Evolutionary conservation across 2,797 vertebrate genomes (phyloP).

Genomic region (Nyctalus aviator): DNA sequence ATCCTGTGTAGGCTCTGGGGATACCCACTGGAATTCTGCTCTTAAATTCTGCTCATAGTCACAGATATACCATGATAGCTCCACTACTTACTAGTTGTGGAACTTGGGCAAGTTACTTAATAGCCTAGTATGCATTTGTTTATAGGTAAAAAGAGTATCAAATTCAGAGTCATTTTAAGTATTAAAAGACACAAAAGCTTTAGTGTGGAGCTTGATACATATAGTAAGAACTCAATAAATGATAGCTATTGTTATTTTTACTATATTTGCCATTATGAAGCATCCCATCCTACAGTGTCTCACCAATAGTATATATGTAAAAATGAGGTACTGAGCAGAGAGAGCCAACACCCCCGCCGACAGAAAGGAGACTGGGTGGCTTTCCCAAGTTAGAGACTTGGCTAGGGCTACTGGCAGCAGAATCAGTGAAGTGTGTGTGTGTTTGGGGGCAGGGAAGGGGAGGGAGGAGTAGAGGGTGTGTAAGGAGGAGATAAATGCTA

Average conservation of each 20-base stretch:
- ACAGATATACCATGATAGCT: slow-evolving; percentile 18
- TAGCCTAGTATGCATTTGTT: not conserved
- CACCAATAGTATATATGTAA: not conserved
- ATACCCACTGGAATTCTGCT: slow-evolving; percentile 29
- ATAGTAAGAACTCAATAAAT: slow-evolving; percentile 3
- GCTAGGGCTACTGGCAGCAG: not conserved
- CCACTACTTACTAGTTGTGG: not conserved
- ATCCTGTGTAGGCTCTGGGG: not conserved
- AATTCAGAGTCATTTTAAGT: slow-evolving; percentile 47
- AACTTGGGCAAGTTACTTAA: slow-evolving; percentile 47
- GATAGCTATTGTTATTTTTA: slow-evolving; percentile 35
- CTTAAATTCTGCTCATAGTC: not conserved
- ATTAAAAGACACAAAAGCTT: slow-evolving; percentile 47
- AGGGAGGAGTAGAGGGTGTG: not conserved
- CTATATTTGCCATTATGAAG: slow-evolving; percentile 36
- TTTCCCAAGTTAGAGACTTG: not conserved
- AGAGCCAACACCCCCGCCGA: not conserved
- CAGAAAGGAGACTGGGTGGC: not conserved
- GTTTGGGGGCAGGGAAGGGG: too few species aligned
- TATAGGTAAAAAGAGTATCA: not conserved
- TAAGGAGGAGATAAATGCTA: not conserved
- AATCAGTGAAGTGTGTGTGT: not conserved
- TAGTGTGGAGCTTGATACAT: not conserved
- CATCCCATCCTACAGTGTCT: not conserved
- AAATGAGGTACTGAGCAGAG: not conserved